Evolutionary conservation across 2,888 invertebrate genomes (phyloP), one percentile per base, ranked within the genome.

Genomic region (Rhimphoctona megacephalus): DNA sequence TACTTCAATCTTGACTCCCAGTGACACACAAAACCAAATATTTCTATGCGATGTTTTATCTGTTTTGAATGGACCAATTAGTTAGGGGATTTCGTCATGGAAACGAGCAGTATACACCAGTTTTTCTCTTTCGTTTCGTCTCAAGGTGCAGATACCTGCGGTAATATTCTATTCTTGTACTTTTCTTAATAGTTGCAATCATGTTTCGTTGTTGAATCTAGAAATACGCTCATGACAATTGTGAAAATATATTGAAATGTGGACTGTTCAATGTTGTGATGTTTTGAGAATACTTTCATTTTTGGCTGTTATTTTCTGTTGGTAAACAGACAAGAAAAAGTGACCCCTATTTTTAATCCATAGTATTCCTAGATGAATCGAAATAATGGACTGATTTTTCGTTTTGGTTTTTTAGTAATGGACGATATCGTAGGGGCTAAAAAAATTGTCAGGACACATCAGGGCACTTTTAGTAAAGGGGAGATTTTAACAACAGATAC

Each of bases 1-100:
- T 83, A 83, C 73, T 86, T 81, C 69, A 69, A 86, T 86, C 86
- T 86, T 79, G 78, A 84, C 81, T 79, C 78, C 30, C 54, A 49
- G 57, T 86, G 74, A 81, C 81, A 79, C 83, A 78, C 84, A 81
- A 61, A 78, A 33, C 67, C 46, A 73, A 54, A 81, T 78, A 83
- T 73, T 52, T 81, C 49, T 22, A 54, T 70, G 74, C 43, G 49
- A 76, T 66, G 39, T 70, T 76, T 81, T 77, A 77, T 77, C 61
- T 67, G 11, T 52, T 43, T 69, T 85, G 22, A 43, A 81, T 85
- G 49, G 80, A 76, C 46, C 74, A 57, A 66, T 61, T 69, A 74
- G 70, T 22, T 67, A 39, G 67, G 66, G 46, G 6, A 14, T 69
- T 74, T 5, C 39, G 19, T 57, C 64, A 30, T 70, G 30, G 70